Base-by-base conservation (phyloP, 1,140 invertebrate species). In the Leptoteleia sp. region DNA sequence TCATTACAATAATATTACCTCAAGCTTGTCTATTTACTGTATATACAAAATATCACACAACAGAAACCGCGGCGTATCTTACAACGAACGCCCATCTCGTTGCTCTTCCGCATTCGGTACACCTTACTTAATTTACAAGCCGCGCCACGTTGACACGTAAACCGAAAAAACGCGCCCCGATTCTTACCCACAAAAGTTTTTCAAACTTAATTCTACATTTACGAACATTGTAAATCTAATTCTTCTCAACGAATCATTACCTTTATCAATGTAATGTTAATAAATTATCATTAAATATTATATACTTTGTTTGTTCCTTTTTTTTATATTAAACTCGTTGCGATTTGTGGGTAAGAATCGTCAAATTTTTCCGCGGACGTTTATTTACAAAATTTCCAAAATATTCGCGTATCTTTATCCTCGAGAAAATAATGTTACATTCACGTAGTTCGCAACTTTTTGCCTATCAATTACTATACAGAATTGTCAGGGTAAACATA, bases 31-130 rank as follows among this genome's bases (percentile, higher is more conserved):
- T 81, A 81, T 75, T 54, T 71, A 79, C 27, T 75, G 29, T 87
- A 86, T 87, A 72, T 88, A 87, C 85, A 87, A 45, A 72, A 82
- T 87, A 88, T 88, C 85, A 87, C 85, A 87, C 84, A 83, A 85
- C 80, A 78, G 79, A 80, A 84, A 82, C 78, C 43, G 77, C 81
- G 68, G 71, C 64, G 43, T 85, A 85, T 82, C 52, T 83, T 85
- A 86, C 82, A 86, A 38, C 54, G 45, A n/a, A n/a, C 62, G 67
- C 59, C 47, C 75, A 72, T 65, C 42, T 67, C 42, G 57, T 77
- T 70, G 65, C 38, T 71, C 47, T 48, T 43, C 22, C 37, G 43
- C 37, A 42, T 29, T 37, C 42, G 13, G 48, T 54, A 54, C 52
- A 68, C 27, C 55, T 68, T 47, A 54, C n/a, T n/a, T 31, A 71